Evolutionary conservation across 2,113 vertebrate species (phyloP), one percentile per base, ranked within the genome.

Genomic region (Ailuropoda melanoleuca): DNA sequence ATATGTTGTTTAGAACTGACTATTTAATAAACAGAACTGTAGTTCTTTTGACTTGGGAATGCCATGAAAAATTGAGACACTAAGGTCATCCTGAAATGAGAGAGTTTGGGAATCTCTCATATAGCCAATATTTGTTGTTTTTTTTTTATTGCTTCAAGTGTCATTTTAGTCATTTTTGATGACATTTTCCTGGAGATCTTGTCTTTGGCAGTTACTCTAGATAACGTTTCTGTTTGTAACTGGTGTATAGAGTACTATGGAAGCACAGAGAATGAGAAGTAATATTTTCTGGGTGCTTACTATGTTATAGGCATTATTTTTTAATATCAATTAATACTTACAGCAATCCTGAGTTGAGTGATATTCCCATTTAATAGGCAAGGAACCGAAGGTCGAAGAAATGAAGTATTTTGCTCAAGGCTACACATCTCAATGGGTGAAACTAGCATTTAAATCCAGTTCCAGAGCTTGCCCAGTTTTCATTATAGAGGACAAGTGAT

Each of bases 391-490:
- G 11, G 26, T 96, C 50, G 90, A 90, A 85, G 26, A 60, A 92
- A 84, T 68, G 55, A 91, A 82, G 29, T 92, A 89, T 85, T 95
- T 89, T 89, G 46, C 78, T 89, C 14, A 92, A 92, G 5, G 10
- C 39, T 89, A 48, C 56, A 39, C 29, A 92, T 50, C 53, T 88
- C 53, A 77, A 13, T 60, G 39, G 39, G 29, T 89, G 37, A 85
- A 81, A 80, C 37, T 94, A 43, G 46, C 91, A 88, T 64, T 92
- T 91, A 91, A 91, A 92, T 87, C 14, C 74, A 82, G 19, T 92
- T 92, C 34, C 50, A 83, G 26, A 88, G 13, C 21, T 87, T 91
- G 14, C 6, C 29, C 8, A 53, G 39, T 78, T 96, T 90, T 64
- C 43, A 50, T 78, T 34, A 58, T n/a, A 39, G 8, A 66, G 24